Evolutionary conservation across 2,797 vertebrate genomes (phyloP).

Genomic region (Schizothorax lantsangensis): DNA sequence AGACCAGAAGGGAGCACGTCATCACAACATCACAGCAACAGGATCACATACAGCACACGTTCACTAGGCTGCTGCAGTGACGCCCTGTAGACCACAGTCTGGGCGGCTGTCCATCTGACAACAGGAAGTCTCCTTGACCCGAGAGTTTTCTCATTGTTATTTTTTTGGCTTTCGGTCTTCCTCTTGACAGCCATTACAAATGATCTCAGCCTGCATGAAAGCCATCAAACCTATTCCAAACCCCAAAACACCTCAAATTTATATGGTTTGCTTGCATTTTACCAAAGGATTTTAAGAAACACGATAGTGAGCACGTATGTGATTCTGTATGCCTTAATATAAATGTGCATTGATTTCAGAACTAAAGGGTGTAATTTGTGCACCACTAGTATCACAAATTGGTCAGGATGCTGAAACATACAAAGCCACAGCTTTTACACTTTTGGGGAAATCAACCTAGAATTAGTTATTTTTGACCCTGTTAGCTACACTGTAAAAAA

Average conservation of each 20-base stretch:
- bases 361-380: constrained; percentile 15
- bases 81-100: constrained; percentile 56
- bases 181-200: constrained; percentile 1
- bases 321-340: constrained; percentile 7
- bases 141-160: constrained; percentile 38
- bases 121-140: constrained; percentile 51
- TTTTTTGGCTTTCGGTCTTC: constrained; percentile 24
- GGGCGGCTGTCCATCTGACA: constrained; percentile 56
- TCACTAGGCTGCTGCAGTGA: constrained; percentile 43
- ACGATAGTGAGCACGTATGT: background rate
- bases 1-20: constrained; percentile 63
- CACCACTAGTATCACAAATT: background rate
- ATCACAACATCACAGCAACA: constrained; percentile 39
- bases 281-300: background rate
- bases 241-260: constrained; percentile 7
- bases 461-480: background rate
- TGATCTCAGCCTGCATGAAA: background rate
- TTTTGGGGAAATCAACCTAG: background rate
- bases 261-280: background rate
- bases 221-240: background rate
- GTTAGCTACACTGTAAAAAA: background rate
- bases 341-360: constrained; percentile 10
- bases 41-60: constrained; percentile 42
- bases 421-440: background rate
- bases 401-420: background rate